Evolutionary conservation across 2,888 invertebrate genomes (phyloP), one percentile per base, ranked within the genome.

Genomic region (Aphidoletes aphidimyza): DNA sequence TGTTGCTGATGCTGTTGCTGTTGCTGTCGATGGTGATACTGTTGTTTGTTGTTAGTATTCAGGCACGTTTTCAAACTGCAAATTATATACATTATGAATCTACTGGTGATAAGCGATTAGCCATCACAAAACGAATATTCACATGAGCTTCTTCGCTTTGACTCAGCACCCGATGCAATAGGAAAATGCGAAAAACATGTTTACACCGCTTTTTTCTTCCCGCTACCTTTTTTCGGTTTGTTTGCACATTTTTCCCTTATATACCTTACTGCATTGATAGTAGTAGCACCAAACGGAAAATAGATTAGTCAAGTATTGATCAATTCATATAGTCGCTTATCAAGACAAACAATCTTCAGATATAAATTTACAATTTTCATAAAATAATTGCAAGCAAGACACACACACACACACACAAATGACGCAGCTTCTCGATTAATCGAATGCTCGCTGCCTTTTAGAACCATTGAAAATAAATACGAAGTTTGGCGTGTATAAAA

Each of bases 11-110:
- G 22, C 22, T 54, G 22, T 26, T 54, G n/a, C n/a, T n/a, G 30
- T 1, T 11, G 30, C 69, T 30, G 30, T 17, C 69, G 34, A 54
- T 22, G 3, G n/a, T 26, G 54, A 54, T 54, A 54, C 22, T 54
- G 22, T 26, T 54, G 54, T 69, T 69, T 54, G 22, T 26, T 54
- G 54, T 69, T 69, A 30, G 69, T 9, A 69, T 69, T 14, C 69
- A 69, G 69, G 30, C 69, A 69, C 69, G 69, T 30, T 69, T n/a
- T 69, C 69, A 2, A 34, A 30, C 69, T 30, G 69, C 30, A 69
- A 69, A 69, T 69, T 69, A 69, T 69, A 69, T 69, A 69, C 69
- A 69, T 69, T 69, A 69, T 69, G 69, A 69, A 69, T 69, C 30
- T 30, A 69, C 69, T 69, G 30, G 69, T 69, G 69, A 69, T 69